Evolutionary conservation across 2,797 vertebrate genomes (phyloP), one percentile per base, ranked within the genome.

Genomic region (Anolis apletophallus): DNA sequence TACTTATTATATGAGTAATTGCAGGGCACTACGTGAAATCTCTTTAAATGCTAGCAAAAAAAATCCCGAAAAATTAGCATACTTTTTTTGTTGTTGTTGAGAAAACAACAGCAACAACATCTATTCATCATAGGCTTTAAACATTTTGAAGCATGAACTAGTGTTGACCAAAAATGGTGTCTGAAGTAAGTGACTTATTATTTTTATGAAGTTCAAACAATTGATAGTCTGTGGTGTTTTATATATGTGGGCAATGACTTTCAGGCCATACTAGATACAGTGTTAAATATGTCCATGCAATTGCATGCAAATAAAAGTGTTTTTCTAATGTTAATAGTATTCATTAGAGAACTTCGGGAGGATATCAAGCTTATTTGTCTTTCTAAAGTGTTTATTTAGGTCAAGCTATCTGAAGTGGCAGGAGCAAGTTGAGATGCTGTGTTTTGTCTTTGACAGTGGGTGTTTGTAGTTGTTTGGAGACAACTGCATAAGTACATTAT

Each of bases 131-230:
- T 50, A 23, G 46, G 12, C 52, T 46, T 14, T 80, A 64, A 57
- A 64, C 34, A 34, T 64, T 64, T 46, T 14, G 5, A 80, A 64
- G n/a, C 23, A 80, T 64, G 23, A 80, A 26, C 36, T 59, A 76
- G 50, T 29, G n/a, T 19, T 67, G 17, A 67, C 36, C 67, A 59
- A 29, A 29, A 77, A 76, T 67, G 7, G 13, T 26, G 26, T 75
- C 40, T 46, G 16, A 83, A 59, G 54, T 73, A 57, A 16, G 34
- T 61, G 36, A 61, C 57, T 64, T 57, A 84, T 74, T 34, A 17
- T 34, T 52, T 64, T 76, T 46, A 52, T 50, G 64, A 80, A 75
- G 40, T n/a, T 50, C 72, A 84, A 32, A 84, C 52, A 52, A 75
- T 84, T 67, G 57, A 75, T 40, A 64, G 34, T 23, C 13, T 75